These are phyloP conservation scores for Mugil cephalus DNA, from an alignment of 2,113 vertebrate species.

Conservation along the genomic window DNA sequence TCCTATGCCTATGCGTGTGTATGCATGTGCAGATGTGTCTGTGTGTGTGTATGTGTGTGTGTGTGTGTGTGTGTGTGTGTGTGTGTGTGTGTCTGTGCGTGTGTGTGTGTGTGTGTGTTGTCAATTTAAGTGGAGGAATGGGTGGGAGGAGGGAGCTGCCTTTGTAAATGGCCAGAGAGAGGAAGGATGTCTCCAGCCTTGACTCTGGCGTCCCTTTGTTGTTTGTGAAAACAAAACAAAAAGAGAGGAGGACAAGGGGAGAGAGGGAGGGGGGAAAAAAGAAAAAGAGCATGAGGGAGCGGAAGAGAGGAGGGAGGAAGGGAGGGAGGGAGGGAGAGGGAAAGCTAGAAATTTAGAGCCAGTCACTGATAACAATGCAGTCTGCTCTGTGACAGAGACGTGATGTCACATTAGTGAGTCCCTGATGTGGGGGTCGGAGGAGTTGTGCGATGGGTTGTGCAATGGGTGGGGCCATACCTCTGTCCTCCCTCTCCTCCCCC, in stretches of 20 bases:
- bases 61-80: constrained; percentile 58
- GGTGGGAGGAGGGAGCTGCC: constrained; percentile 60
- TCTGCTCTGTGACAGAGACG: constrained; percentile 74
- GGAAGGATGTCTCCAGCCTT: constrained; percentile 75
- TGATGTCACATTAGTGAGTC: constrained; percentile 78
- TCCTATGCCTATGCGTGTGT: constrained; percentile 41
- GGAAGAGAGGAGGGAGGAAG: constrained; percentile 47
- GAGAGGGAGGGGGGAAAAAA: constrained; percentile 37
- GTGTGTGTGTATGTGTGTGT: constrained; percentile 46
- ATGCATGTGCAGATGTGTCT: too few species aligned
- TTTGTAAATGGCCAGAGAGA: constrained; percentile 69
- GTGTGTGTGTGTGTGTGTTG: constrained; percentile 60
- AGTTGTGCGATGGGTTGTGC: constrained; percentile 47
- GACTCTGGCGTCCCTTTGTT: constrained; percentile 81
- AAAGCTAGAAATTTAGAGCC: constrained; percentile 57
- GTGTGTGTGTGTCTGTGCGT: constrained; percentile 37
- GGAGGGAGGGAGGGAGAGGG: constrained; percentile 40
- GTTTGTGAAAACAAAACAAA: constrained; percentile 81
- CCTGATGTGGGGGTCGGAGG: constrained; percentile 73
- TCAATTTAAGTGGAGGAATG: constrained; percentile 72
- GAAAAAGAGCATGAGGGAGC: constrained; percentile 29
- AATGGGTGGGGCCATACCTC: constrained; percentile 76
- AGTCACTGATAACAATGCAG: constrained; percentile 76
- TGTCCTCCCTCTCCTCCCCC: constrained; percentile 55
- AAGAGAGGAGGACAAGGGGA: constrained; percentile 66